Evolutionary conservation across 1,140 invertebrate genomes (phyloP), one percentile per base, ranked within the genome.

Genomic region (Tetramorium alpestre): DNA sequence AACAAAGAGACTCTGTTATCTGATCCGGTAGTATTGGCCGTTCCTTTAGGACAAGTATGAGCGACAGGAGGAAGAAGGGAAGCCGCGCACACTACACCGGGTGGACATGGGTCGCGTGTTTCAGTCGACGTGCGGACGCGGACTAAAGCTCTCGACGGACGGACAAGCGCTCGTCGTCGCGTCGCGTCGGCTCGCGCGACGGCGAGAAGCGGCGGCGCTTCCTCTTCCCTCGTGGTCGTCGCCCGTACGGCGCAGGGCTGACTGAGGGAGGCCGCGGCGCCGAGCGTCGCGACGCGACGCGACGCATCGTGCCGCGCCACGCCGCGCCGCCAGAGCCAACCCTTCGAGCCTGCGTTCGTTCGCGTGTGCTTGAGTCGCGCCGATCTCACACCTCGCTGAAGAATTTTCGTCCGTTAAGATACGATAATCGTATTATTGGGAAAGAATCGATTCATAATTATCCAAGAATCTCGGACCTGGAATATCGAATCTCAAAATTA

Each of bases 191-290:
- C 78, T 82, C 78, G 86, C 86, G 72, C 87, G 87, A 87, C 87
- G 87, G 72, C 87, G 89, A 89, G 77, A 84, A 84, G 80, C 80
- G 80, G 80, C 89, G 88, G 84, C 89, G 77, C 81, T 91, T 89
- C 88, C 76, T 81, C 77, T 87, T 80, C 87, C 88, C 76, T 84
- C 80, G 84, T 80, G 89, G 88, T 89, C 87, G 47, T 86, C 90
- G 82, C 80, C 80, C 80, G 80, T 84, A 90, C 89, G 78, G 89
- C 89, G 89, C 89, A 90, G 85, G 88, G 80, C 88, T 87, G 88
- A 90, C 89, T 90, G 88, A 89, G 69, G 54, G 65, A 41, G 69
- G 80, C 51, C 16, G 22, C 18, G 62, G 44, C 65, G 67, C 78
- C 67, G 54, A 70, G 78, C 47, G 58, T 56, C 58, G 62, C 33